Base-by-base conservation (phyloP, 2,797 vertebrate genomes). In the Parotocinclus haroldoi region DNA sequence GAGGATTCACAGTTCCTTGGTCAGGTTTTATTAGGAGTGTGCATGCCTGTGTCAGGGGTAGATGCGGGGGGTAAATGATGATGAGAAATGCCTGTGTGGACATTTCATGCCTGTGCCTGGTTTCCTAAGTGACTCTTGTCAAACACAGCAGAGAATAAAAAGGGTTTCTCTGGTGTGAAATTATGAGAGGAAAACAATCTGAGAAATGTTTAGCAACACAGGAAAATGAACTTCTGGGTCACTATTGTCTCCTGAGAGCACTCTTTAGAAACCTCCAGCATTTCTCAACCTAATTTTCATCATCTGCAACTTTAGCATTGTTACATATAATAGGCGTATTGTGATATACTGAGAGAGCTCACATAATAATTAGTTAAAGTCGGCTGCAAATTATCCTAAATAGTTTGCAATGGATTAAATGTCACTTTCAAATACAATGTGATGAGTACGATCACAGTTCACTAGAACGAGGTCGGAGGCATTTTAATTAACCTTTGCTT, bases 131-230 rank as follows among this genome's bases (percentile, higher is more conserved):
- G 9, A 42, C 11, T 4, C 49, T 7, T 9, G 8, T 42, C 13
- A 12, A 16, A 48, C 38, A 7, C 39, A 14, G 12, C 16, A 52
- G 17, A 51, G 9, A 1, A 61, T 51, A 16, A n/a, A 42, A 62
- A 63, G 38, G 49, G 68, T 62, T 66, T 46, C 44, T 58, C 57
- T 70, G 58, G 53, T 59, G 53, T 50, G 49, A 54, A 70, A 70
- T 49, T 46, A 37, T 67, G 69, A 40, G 51, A 54, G 19, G 51
- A 55, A 36, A 50, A 40, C 9, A 52, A 49, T 59, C 10, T 5
- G 10, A 27, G 64, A 51, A 45, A 67, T 67, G 64, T 72, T 67
- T 72, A 57, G 38, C 16, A 55, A 14, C 18, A 12, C 63, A 40
- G 13, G 6, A 16, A 42, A 63, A 57, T 44, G 37, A 56, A 16